Evolutionary conservation across 2,888 invertebrate species (phyloP).

Genomic region (Sturmia bella): DNA sequence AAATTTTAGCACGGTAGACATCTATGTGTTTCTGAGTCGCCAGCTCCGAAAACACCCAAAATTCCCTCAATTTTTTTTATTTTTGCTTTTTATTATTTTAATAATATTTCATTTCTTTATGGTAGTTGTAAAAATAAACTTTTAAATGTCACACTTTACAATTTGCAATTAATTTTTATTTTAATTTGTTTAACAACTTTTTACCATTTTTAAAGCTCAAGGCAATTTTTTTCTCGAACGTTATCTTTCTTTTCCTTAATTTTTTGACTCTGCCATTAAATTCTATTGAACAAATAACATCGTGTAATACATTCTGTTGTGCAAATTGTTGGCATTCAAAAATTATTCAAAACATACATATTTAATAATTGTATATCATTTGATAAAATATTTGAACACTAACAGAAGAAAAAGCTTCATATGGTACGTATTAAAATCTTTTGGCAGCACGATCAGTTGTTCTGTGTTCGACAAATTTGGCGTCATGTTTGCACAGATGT

Average conservation of each 20-base stretch:
- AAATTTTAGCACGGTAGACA: too few relatives aligned
- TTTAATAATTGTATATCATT: constrained; percentile 6
- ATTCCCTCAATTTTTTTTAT: too few relatives aligned
- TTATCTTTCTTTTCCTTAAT: background rate
- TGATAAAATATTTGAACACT: constrained; percentile 15
- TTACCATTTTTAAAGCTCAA: background rate
- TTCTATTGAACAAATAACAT: background rate
- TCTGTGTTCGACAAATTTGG: constrained; percentile 60
- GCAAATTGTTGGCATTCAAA: constrained; percentile 25
- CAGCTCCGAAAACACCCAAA: too few relatives aligned
- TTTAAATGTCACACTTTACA: too few relatives aligned
- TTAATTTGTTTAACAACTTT: too few relatives aligned
- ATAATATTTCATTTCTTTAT: too few relatives aligned
- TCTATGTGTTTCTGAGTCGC: too few relatives aligned
- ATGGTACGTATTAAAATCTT: constrained; percentile 37
- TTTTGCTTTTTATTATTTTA: too few relatives aligned
- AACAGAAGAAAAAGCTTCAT: constrained; percentile 25
- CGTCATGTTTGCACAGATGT: constrained; percentile 78
- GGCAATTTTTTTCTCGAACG: background rate
- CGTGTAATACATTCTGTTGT: background rate
- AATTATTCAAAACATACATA: constrained; percentile 37
- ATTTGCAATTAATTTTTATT: too few relatives aligned
- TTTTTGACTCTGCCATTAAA: background rate
- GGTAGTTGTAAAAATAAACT: too few relatives aligned
- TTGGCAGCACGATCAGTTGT: constrained; percentile 48